Evolutionary conservation across 1,140 invertebrate species (phyloP).

Genomic region (Pectinophora gossypiella): DNA sequence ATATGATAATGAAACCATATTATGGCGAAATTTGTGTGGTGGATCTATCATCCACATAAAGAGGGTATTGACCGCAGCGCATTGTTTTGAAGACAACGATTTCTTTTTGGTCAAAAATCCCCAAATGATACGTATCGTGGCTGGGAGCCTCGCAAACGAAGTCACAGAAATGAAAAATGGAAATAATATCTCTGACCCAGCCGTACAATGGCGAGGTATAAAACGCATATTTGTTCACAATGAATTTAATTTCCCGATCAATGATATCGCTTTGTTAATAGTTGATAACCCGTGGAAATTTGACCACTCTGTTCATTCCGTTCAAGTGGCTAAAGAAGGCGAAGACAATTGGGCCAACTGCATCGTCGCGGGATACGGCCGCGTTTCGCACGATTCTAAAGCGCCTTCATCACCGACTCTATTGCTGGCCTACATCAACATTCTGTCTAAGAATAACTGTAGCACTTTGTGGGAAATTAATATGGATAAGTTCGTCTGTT

Average conservation of each 20-base stretch:
- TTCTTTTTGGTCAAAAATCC: slow-evolving; percentile 10
- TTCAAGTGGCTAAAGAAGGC: slow-evolving; percentile 21
- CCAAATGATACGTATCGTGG: background rate
- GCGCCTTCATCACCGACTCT: no score
- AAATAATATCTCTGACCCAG: background rate
- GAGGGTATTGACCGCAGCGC: slow-evolving; percentile 17
- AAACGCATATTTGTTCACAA: slow-evolving; percentile 25
- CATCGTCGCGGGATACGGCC: slow-evolving; percentile 37
- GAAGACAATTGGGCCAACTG: slow-evolving; percentile 31
- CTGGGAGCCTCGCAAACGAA: slow-evolving; percentile 5
- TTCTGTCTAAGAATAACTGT: slow-evolving; percentile 15
- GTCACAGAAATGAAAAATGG: background rate
- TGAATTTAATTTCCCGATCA: slow-evolving; percentile 36
- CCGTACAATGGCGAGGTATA: slow-evolving; percentile 36
- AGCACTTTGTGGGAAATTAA: slow-evolving; percentile 43
- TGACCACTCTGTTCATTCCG: slow-evolving; percentile 25
- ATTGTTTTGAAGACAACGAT: slow-evolving; percentile 20
- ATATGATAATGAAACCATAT: background rate
- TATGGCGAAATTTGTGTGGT: slow-evolving; percentile 12
- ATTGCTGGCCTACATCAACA: no score
- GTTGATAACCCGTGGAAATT: slow-evolving; percentile 27
- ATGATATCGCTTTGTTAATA: slow-evolving; percentile 43
- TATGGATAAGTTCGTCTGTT: slow-evolving; percentile 50
- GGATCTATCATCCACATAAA: slow-evolving; percentile 15
- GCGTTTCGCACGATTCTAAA: slow-evolving; percentile 5